A percentile compares a stretch with the other conserved stretches of the same genome.
phyloP scores from a whole-genome alignment of 1,140 invertebrate species.

The Hyphantria cunea region DNA sequence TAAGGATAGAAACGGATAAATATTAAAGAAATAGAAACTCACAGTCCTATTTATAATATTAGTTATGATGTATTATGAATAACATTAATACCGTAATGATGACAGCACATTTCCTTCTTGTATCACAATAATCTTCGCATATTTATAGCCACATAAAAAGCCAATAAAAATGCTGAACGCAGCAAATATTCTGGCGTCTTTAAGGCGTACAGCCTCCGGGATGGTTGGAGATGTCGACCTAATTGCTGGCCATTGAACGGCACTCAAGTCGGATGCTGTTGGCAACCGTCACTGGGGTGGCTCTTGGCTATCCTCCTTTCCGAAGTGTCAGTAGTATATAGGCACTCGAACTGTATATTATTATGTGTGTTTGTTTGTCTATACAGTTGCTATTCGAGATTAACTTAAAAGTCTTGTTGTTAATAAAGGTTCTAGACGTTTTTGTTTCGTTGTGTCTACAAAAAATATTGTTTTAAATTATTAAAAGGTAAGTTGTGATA shows the following conservation, averaged over 20 bases:
- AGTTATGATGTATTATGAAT: too few species aligned
- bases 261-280: slow-evolving; percentile 58
- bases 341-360: not conserved
- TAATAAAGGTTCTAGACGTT: too few species aligned
- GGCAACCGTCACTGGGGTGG: slow-evolving; percentile 36
- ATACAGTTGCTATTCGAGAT: too few species aligned
- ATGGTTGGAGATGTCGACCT: slow-evolving; percentile 41
- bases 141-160: slow-evolving; percentile 2
- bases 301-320: slow-evolving; percentile 24
- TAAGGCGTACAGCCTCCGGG: slow-evolving; percentile 33
- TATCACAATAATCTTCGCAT: too few species aligned
- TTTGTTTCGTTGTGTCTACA: too few species aligned
- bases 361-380: too few species aligned
- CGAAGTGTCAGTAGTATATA: not conserved
- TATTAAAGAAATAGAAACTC: too few species aligned
- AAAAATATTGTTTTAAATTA: too few species aligned
- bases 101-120: too few species aligned
- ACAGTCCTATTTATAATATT: too few species aligned
- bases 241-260: slow-evolving; percentile 60
- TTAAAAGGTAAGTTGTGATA: not conserved
- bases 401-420: not conserved
- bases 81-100: too few species aligned
- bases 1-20: too few species aligned
- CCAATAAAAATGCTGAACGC: slow-evolving; percentile 28
- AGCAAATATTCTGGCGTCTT: slow-evolving; percentile 32